Conservation (phyloP, 2,797 vertebrate genomes). For the Gymnopithys bicolor region DNA sequence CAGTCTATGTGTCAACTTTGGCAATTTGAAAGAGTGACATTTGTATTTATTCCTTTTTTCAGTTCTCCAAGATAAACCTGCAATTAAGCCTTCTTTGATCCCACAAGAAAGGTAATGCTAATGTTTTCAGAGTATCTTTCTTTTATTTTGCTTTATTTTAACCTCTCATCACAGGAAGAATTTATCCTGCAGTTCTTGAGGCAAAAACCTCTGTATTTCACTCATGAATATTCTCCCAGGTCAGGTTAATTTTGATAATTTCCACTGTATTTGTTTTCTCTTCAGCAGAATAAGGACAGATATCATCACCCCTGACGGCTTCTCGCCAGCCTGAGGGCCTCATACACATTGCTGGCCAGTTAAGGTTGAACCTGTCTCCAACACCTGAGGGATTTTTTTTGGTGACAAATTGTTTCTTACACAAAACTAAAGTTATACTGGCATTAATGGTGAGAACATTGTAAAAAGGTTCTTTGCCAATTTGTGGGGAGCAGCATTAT, state of each 20-base stretch:
- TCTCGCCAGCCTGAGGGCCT: neutral
- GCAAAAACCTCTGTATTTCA: neutral
- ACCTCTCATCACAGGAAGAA: neutral
- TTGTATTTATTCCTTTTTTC: neutral
- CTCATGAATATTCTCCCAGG: neutral
- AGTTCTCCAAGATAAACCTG: neutral
- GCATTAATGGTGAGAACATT: neutral
- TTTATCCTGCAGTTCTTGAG: neutral
- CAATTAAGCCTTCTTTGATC: neutral
- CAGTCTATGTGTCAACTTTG: neutral
- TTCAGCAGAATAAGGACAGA: neutral
- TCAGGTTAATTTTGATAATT: neutral
- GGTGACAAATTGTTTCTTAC: neutral
- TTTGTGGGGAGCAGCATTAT: neutral
- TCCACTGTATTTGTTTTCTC: neutral
- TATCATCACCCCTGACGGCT: neutral
- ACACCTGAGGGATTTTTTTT: neutral
- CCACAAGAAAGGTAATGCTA: neutral
- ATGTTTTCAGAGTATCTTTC: neutral
- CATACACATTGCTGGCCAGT: neutral
- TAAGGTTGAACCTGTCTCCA: neutral
- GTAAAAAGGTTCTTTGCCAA: neutral
- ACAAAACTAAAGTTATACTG: neutral
- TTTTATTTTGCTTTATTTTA: neutral
- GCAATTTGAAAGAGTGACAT: neutral